Conservation (phyloP, 2,797 vertebrate species). For the Graptemys geographica region DNA sequence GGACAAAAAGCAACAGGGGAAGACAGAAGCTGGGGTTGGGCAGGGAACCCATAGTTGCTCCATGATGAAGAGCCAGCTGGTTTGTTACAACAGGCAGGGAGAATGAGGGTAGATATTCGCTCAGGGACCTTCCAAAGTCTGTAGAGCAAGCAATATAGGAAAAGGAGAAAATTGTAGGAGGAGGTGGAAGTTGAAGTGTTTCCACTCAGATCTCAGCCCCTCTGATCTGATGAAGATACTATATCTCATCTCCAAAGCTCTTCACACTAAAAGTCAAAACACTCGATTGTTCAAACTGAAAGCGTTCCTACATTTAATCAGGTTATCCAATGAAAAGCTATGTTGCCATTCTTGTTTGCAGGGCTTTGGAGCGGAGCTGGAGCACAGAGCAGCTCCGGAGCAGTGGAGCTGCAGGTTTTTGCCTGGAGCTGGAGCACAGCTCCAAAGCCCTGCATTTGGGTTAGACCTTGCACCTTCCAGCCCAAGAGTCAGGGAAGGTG, state of each 20-base stretch:
- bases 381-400: no score
- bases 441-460: neutral
- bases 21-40: neutral
- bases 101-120: neutral
- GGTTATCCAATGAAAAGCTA: neutral
- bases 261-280: neutral
- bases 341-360: neutral
- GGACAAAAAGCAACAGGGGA: neutral
- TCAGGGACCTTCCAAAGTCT: neutral
- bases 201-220: neutral
- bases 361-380: no score
- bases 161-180: accelerated
- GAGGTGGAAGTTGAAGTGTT: neutral
- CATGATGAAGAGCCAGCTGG: neutral
- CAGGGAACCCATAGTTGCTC: neutral
- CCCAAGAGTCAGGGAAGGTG: accelerated
- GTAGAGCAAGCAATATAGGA: neutral
- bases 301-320: accelerated
- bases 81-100: neutral
- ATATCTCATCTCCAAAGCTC: neutral
- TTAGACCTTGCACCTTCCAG: neutral
- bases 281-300: neutral
- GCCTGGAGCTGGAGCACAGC: no score
- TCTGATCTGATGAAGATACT: neutral
- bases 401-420: no score